phyloP scores from a whole-genome alignment of 1,140 invertebrate genomes.

The Penaeus chinensis region DNA sequence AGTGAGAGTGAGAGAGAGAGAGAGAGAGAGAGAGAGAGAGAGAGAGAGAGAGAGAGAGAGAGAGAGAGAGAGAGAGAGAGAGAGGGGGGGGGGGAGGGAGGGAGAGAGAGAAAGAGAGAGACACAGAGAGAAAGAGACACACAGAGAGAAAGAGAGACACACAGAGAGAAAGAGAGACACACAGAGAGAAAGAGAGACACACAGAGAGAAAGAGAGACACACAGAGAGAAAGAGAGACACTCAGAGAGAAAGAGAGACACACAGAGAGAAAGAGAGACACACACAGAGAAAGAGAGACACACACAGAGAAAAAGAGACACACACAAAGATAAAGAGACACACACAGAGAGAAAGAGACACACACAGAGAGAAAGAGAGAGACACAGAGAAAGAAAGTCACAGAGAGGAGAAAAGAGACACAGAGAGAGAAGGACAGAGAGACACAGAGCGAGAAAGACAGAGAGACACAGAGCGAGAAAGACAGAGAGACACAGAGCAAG shows the following conservation, averaged over 20 bases:
- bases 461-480: background rate
- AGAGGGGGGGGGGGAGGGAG: background rate
- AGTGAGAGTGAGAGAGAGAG: background rate
- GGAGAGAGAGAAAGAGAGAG: background rate
- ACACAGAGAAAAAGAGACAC: too few relatives aligned
- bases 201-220: background rate
- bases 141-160: background rate
- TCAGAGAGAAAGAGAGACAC: too few relatives aligned
- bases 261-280: too few relatives aligned
- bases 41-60: background rate
- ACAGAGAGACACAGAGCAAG: background rate
- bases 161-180: background rate
- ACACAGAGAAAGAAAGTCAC: background rate
- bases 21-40: background rate
- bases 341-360: too few relatives aligned
- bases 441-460: background rate
- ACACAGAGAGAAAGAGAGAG: too few relatives aligned
- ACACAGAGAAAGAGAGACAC: background rate
- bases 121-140: background rate
- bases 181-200: background rate
- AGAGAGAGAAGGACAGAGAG: background rate
- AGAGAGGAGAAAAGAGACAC: background rate
- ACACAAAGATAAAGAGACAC: too few relatives aligned
- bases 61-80: background rate
- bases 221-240: background rate